Percentiles rank a stretch among this genome's conserved stretches.
Conservation (phyloP, 92 coral and sea anemone species). For the Actinernus sp. region DNA sequence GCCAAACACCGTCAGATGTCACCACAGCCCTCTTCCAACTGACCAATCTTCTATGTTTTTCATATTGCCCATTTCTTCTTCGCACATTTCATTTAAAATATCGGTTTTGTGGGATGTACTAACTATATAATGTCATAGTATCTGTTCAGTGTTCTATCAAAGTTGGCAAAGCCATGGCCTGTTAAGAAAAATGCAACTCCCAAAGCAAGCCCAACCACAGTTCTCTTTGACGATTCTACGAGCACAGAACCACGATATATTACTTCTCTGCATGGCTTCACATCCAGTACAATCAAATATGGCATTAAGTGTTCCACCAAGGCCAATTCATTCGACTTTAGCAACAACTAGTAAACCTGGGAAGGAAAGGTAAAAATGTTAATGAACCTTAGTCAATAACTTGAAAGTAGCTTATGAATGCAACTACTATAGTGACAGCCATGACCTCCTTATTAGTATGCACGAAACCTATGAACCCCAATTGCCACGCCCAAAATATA, state of each 20-base stretch:
- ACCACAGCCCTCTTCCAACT: constrained; percentile 33
- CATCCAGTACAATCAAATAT: constrained; percentile 24
- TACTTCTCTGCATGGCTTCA: not conserved
- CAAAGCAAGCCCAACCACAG: constrained; percentile 56
- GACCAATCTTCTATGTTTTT: constrained; percentile 8
- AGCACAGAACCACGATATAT: constrained; percentile 27
- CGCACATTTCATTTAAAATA: constrained; percentile 51
- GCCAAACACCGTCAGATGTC: no score
- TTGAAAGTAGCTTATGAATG: no score
- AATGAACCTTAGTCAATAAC: no score
- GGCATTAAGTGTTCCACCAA: constrained; percentile 15
- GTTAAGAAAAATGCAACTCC: constrained; percentile 59
- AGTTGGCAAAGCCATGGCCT: constrained; percentile 51
- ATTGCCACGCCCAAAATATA: no score
- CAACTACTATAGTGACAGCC: no score
- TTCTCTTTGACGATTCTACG: constrained; percentile 50
- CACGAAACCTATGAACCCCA: no score
- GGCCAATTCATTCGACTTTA: constrained; percentile 9
- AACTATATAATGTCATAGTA: constrained; percentile 33
- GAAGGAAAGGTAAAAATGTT: constrained; percentile 2
- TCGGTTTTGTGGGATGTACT: constrained; percentile 19
- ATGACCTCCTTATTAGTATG: no score
- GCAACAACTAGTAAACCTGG: not conserved
- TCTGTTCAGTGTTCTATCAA: constrained; percentile 40
- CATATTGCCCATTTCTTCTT: constrained; percentile 5